Evolutionary conservation across 1,140 invertebrate species (phyloP).

Genomic region (Cydia splendana): DNA sequence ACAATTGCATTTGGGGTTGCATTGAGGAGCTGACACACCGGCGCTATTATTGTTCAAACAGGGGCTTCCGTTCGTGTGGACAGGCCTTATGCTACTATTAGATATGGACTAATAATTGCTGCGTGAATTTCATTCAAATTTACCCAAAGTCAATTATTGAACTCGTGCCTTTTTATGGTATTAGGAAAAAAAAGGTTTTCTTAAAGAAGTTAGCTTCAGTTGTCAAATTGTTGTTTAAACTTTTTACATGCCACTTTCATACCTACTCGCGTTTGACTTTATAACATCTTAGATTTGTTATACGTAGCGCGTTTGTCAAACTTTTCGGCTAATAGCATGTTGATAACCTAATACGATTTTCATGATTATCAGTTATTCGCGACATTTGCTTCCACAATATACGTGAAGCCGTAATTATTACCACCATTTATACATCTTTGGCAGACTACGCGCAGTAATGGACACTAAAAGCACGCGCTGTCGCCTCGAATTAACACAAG

Average conservation of each 20-base stretch:
- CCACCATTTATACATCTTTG: constrained; percentile 1
- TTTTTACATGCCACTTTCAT: too few relatives aligned
- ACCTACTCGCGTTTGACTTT: too few relatives aligned
- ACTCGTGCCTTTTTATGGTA: not conserved
- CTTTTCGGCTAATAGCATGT: too few relatives aligned
- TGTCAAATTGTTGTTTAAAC: too few relatives aligned
- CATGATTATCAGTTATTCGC: not conserved
- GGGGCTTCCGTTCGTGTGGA: constrained; percentile 51
- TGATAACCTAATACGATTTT: too few relatives aligned
- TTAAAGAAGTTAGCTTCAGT: too few relatives aligned
- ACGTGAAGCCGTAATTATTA: not conserved
- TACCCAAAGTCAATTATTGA: not conserved
- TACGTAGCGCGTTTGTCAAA: too few relatives aligned
- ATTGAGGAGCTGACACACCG: constrained; percentile 63
- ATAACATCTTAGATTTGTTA: too few relatives aligned
- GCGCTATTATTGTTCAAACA: constrained; percentile 70
- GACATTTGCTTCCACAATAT: not conserved
- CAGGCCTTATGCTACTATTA: constrained; percentile 17
- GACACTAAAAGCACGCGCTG: constrained; percentile 39
- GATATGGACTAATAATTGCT: constrained; percentile 7
- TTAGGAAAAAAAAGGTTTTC: not conserved
- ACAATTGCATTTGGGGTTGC: constrained; percentile 77
- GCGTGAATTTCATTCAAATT: not conserved
- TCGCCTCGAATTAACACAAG: constrained; percentile 70
- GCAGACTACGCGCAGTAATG: constrained; percentile 8